A percentile compares a stretch with the other conserved stretches of the same genome.
Evolutionary conservation across 1,140 invertebrate species (phyloP).

Genomic region (Apis laboriosa): DNA sequence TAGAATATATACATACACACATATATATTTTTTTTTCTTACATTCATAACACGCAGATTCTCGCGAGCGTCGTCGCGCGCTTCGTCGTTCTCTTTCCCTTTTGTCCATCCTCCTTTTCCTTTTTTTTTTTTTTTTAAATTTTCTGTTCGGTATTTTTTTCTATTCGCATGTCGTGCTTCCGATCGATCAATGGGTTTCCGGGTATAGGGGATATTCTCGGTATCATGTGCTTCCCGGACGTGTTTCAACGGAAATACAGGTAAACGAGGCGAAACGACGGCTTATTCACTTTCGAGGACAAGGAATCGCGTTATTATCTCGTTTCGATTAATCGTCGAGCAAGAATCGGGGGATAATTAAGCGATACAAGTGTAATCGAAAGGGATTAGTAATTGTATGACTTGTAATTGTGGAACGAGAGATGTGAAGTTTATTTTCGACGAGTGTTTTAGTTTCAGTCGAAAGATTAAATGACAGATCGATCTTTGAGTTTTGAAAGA

Average conservation of each 20-base stretch:
- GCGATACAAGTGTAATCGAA: background rate
- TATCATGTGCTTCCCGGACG: slow-evolving; percentile 30
- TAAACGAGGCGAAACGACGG: slow-evolving; percentile 15
- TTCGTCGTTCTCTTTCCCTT: background rate
- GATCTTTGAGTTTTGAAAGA: no score
- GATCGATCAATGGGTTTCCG: slow-evolving; percentile 22
- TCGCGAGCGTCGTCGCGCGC: slow-evolving; percentile 2
- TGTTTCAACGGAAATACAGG: slow-evolving; percentile 24
- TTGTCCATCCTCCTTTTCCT: background rate
- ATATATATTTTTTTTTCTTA: background rate
- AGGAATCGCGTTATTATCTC: background rate
- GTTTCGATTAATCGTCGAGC: background rate
- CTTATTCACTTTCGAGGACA: background rate
- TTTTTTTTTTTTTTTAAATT: background rate
- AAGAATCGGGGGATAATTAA: no score
- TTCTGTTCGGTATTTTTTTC: background rate
- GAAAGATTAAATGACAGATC: no score
- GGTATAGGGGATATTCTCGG: background rate
- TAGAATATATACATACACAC: background rate
- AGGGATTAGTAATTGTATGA: no score
- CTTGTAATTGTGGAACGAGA: no score
- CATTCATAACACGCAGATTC: background rate
- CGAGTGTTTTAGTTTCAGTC: no score
- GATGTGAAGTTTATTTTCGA: no score
- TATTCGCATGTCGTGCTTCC: background rate